Base-by-base conservation (phyloP, 2,888 invertebrate species). In the Galerucella nymphaeae region DNA sequence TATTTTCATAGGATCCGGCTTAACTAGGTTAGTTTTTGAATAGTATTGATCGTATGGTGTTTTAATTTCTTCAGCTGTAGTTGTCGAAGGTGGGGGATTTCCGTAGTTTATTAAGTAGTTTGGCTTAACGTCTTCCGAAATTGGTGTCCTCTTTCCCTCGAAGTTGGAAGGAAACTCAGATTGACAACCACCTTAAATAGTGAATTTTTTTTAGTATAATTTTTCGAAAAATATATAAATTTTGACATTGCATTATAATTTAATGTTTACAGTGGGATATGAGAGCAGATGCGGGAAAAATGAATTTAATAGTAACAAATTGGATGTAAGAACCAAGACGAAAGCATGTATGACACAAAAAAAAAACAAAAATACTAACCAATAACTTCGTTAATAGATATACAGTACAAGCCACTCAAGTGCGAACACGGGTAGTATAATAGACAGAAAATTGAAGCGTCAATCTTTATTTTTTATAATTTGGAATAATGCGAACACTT, bases 1-100 rank as follows among this genome's bases (percentile, higher is more conserved):
- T 13, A 89, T 86, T 80, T 90, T 90, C 80, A 89, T 87, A 9
- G 81, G 76, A 73, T 86, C 85, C 2, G 84, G 82, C 78, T 86
- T 85, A 45, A 84, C 77, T 9, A 87, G 83, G 41, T 77, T 80
- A 10, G 77, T 76, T 77, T 80, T 78, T 41, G 80, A 66, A 62
- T 82, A 80, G 77, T 87, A 87, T 53, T 86, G 81, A 70, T 86
- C 85, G 77, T 84, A 86, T 20, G 85, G 80, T 13, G 82, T 78
- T 76, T 85, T 83, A 8, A 79, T 78, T 30, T 80, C 80, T 57
- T 75, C 70, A 45, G 79, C 80, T 20, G 79, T 76, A 45, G 75
- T 78, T 59, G 78, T 74, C 38, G 79, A 76, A 53, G 76, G 75
- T 18, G 80, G 77, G 48, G 76, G 75, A 65, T 79, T 77, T 16